Base-by-base conservation (phyloP, 2,888 invertebrate species). In the Lasioglossum marginatum region DNA sequence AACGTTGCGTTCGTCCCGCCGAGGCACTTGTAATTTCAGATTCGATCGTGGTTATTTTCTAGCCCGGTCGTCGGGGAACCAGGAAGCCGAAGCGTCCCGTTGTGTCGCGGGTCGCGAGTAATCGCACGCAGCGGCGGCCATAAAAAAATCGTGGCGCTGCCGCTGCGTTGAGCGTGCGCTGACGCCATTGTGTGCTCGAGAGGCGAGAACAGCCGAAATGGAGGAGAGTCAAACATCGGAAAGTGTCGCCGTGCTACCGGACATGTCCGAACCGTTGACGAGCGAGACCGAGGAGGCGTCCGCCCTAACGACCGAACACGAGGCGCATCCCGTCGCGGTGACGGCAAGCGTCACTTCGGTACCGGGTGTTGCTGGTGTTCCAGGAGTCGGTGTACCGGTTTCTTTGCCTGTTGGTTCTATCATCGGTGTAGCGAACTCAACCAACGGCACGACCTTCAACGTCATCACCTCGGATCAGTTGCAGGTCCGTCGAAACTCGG, bases 381-480 rank as follows among this genome's bases (percentile, higher is more conserved):
- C 96, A 95, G 77, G 96, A 96, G 91, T 96, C 96, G 90, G 96
- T 45, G 96, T 96, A 52, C 96, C 96, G 70, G 97, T 97, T 80
- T 97, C 97, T 43, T 95, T 98, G 92, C 98, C 98, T 45, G 97
- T 98, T 88, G 98, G 97, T 77, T 97, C 98, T 37, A 97, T 98
- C 93, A 97, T 98, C 94, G 96, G 96, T 77, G 96, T 96, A 79
- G 94, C 95, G 71, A 95, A 95, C 86, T 94, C 95, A 16, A 93
- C 93, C 89, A 96, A 97, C 79, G 97, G 97, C 60, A 97, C 97
- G 88, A 97, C 98, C 70, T 98, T 97, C 95, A 98, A 98, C 96
- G 98, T 98, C 93, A 98, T 98, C 95, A 97, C 98, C 45, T 97
- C 97, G 57, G 98, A 98, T 93, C 98, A 98, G 94, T 95, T 98